Evolutionary conservation across 2,113 vertebrate species (phyloP).

Genomic region (Gymnogyps californianus): DNA sequence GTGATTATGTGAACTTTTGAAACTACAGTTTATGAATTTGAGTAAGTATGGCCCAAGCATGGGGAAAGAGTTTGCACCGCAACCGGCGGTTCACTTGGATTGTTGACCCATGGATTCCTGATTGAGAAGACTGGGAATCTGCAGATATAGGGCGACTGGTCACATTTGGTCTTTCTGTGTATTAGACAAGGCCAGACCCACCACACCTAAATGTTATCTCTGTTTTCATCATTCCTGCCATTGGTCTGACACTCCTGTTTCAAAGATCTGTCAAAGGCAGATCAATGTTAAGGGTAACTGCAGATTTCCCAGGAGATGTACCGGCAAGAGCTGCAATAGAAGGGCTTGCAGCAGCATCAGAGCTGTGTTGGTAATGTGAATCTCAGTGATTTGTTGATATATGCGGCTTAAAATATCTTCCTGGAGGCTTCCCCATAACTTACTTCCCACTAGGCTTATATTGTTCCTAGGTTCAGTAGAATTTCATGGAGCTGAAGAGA

Average conservation of each 20-base stretch:
- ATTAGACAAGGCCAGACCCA: neutral
- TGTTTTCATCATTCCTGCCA: neutral
- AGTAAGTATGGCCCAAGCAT: neutral
- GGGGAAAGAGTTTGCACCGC: neutral
- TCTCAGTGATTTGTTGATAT: neutral
- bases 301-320: neutral
- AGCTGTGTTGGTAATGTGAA: neutral
- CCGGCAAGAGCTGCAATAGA: neutral
- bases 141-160: neutral
- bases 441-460: neutral
- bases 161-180: neutral
- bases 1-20: neutral
- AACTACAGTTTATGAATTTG: neutral
- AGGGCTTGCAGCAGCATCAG: neutral
- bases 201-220: too few species aligned
- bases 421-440: neutral
- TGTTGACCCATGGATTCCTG: neutral
- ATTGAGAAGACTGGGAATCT: neutral
- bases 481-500: neutral
- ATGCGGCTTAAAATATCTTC: neutral
- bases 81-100: accelerated
- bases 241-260: neutral
- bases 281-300: neutral
- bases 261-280: neutral
- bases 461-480: neutral